Conservation (phyloP, 2,113 vertebrate species). For the Sclerurus mexicanus region DNA sequence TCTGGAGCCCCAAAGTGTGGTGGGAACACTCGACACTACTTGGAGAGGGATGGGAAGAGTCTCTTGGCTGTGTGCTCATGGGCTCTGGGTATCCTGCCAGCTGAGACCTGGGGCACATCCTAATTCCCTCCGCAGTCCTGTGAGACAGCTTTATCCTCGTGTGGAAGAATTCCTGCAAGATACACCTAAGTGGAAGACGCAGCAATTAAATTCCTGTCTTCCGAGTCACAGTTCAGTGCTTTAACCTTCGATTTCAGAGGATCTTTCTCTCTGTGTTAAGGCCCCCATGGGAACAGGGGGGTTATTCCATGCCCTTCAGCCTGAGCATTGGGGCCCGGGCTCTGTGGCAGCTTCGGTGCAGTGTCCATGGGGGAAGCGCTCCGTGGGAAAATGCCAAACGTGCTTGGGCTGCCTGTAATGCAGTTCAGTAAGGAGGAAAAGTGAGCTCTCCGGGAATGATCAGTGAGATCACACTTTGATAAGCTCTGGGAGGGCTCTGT, state of each 20-base stretch:
- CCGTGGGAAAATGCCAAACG: background rate
- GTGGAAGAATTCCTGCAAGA: background rate
- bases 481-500: background rate
- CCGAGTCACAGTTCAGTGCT: background rate
- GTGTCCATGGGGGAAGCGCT: background rate
- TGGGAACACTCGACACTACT: too few relatives aligned
- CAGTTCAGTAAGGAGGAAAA: background rate
- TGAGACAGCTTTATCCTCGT: fast-evolving
- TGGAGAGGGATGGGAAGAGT: fast-evolving
- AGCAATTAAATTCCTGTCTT: background rate
- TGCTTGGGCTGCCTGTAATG: slow-evolving; percentile 4
- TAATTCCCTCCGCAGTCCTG: background rate
- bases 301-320: background rate
- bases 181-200: background rate
- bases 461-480: background rate
- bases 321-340: background rate
- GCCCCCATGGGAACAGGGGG: background rate
- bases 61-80: fast-evolving
- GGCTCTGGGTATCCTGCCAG: background rate
- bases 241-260: background rate
- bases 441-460: background rate
- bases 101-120: fast-evolving
- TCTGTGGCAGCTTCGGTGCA: background rate
- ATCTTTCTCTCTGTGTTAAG: background rate
- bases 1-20: background rate